A percentile compares a stretch with the other conserved stretches of the same genome.
These are phyloP conservation scores for Oophaga pumilio DNA, from an alignment of 2,113 vertebrate genomes.

Conservation along the genomic window DNA sequence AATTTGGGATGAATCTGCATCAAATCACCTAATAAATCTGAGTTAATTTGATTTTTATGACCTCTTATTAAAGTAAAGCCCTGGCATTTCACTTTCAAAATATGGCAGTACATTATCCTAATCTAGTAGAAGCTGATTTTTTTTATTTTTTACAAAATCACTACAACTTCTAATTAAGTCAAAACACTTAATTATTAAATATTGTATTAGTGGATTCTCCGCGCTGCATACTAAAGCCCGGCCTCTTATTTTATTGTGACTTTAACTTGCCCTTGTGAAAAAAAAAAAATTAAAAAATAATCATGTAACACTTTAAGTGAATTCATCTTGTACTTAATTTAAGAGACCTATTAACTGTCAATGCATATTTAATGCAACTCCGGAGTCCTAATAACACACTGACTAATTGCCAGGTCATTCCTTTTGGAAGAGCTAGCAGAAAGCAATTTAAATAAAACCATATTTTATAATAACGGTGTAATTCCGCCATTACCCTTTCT, in stretches of 20 bases:
- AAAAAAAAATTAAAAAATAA: not conserved
- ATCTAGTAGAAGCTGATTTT: constrained; percentile 10
- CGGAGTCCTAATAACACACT: constrained; percentile 50
- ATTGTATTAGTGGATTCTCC: constrained; percentile 28
- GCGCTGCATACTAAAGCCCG: not conserved
- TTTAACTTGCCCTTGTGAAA: constrained; percentile 55
- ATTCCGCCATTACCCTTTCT: constrained; percentile 54
- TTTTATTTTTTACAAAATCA: constrained; percentile 16
- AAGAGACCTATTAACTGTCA: constrained; percentile 54
- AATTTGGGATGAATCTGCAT: not conserved
- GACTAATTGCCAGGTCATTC: constrained; percentile 57
- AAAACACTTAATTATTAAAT: constrained; percentile 53
- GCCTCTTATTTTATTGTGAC: constrained; percentile 21
- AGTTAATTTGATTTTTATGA: constrained; percentile 40
- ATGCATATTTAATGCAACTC: constrained; percentile 58
- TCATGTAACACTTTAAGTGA: constrained; percentile 48
- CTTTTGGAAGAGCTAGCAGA: constrained; percentile 31
- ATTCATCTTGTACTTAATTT: constrained; percentile 57
- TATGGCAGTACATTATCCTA: constrained; percentile 33
- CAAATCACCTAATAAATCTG: constrained; percentile 35
- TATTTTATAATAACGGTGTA: constrained; percentile 51
- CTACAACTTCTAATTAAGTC: constrained; percentile 43
- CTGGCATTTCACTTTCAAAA: constrained; percentile 22
- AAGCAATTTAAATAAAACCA: constrained; percentile 54
- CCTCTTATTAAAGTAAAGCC: constrained; percentile 37